Evolutionary conservation across 2,888 invertebrate genomes (phyloP), one percentile per base, ranked within the genome.

Genomic region (Biston betularia): DNA sequence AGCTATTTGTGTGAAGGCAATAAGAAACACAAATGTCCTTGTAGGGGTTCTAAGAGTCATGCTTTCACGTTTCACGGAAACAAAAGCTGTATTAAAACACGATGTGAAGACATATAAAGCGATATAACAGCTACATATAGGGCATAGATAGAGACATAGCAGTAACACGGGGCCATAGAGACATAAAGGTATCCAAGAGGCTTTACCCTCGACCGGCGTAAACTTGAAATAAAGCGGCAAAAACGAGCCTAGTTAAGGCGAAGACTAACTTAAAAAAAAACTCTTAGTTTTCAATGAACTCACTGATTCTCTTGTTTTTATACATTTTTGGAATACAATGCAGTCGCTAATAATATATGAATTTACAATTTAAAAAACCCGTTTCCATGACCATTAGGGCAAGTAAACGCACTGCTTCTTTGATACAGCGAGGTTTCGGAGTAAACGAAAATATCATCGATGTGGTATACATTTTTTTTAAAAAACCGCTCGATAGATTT

Each of bases 151-250:
- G 9, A 42, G 33, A n/a, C 55, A 45, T 55, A 44, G 35, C 9
- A 53, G 15, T 14, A 35, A n/a, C 52, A 14, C 6, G 6, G 38
- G 38, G 24, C 24, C 24, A 24, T 33, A 56, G 45, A 46, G 56
- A 45, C 34, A 56, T 56, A 56, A 56, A 46, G 45, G 56, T 45
- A 35, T 15, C 56, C 45, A 56, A 46, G 54, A 42, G 54, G 54
- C 54, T 35, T 42, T 14, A 10, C 56, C 45, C 56, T 56, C 56
- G 45, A 56, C 56, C 34, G n/a, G 35, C 44, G 10, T 34, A 45
- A 15, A 56, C 56, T 56, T 45, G 56, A 45, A 56, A 56, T 45
- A 56, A 56, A 56, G 33, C 56, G 33, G 56, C 56, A 45, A 56
- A 56, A 56, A 56, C 56, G 45, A 56, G 56, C 45, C 9, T 14